These are phyloP conservation scores for Epirrita christyi DNA, from an alignment of 2,888 invertebrate genomes.

Conservation along the genomic window DNA sequence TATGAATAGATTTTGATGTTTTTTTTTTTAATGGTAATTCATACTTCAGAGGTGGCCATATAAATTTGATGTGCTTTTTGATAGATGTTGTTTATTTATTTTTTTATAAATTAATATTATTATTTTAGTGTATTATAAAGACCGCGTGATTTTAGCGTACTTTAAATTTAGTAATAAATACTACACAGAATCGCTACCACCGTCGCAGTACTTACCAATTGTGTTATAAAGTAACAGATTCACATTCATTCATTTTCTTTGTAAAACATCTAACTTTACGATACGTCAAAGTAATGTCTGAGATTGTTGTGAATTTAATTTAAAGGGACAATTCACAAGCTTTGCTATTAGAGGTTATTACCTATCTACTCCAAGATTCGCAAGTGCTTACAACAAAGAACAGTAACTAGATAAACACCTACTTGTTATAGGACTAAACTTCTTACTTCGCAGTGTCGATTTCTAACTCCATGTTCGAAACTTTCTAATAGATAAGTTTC, in stretches of 20 bases:
- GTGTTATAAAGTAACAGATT: no score
- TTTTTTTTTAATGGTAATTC: no score
- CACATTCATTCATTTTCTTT: neutral
- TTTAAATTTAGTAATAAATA: no score
- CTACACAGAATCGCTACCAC: no score
- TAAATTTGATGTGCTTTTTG: no score
- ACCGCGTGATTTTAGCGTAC: no score
- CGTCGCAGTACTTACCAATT: no score
- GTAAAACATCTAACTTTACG: neutral
- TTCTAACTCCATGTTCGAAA: slow-evolving; percentile 35
- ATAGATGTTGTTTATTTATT: no score
- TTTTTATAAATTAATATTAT: no score
- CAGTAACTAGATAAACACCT: slow-evolving; percentile 30
- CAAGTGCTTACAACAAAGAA: slow-evolving; percentile 28
- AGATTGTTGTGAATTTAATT: neutral
- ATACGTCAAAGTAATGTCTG: neutral
- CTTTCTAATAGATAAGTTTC: slow-evolving; percentile 36
- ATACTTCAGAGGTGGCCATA: no score
- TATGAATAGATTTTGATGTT: no score
- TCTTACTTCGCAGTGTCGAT: slow-evolving; percentile 36
- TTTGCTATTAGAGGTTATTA: neutral
- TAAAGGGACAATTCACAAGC: neutral
- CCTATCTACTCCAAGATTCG: slow-evolving; percentile 7
- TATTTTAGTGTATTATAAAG: no score
- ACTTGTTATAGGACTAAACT: slow-evolving; percentile 39